These are phyloP conservation scores for Drosophila sp. DNA, from an alignment of 1,140 invertebrate genomes.

Conservation along the genomic window DNA sequence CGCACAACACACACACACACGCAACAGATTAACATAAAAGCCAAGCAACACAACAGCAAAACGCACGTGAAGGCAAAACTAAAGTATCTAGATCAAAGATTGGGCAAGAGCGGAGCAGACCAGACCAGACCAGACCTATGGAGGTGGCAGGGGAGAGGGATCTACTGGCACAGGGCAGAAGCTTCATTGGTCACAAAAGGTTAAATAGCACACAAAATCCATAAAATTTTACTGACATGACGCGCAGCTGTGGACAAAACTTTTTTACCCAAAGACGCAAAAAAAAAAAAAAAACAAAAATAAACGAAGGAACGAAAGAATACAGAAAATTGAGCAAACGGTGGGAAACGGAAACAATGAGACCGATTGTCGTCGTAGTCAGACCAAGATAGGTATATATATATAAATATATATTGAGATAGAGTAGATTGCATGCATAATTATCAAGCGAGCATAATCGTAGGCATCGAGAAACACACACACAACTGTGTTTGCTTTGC, in stretches of 20 bases:
- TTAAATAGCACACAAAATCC: conserved; percentile 69
- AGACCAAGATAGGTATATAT: conserved; percentile 20
- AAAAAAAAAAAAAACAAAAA: not conserved
- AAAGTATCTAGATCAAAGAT: conserved; percentile 30
- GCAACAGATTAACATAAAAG: conserved; percentile 12
- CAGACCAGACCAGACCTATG: too few relatives aligned
- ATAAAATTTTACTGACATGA: conserved; percentile 68
- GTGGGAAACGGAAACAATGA: conserved; percentile 81
- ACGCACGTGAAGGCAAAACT: conserved; percentile 52
- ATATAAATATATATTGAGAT: conserved; percentile 8
- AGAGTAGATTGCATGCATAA: conserved; percentile 65
- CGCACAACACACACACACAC: conserved; percentile 23
- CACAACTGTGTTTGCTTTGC: conserved; percentile 66
- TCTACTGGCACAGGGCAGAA: conserved; percentile 17
- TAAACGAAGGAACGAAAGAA: conserved; percentile 9
- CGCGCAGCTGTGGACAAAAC: conserved; percentile 66
- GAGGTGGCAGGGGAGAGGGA: not conserved
- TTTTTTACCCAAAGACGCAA: conserved; percentile 34
- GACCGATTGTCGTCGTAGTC: conserved; percentile 71
- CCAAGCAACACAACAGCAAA: conserved; percentile 32
- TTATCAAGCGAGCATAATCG: conserved; percentile 74
- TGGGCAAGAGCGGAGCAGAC: not conserved
- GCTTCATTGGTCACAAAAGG: conserved; percentile 56
- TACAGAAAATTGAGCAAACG: conserved; percentile 28
- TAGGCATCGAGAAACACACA: conserved; percentile 45